Percentiles rank a stretch among this genome's conserved stretches.
phyloP scores from a whole-genome alignment of 1,140 invertebrate species.

The Philopotamus ludificatus region DNA sequence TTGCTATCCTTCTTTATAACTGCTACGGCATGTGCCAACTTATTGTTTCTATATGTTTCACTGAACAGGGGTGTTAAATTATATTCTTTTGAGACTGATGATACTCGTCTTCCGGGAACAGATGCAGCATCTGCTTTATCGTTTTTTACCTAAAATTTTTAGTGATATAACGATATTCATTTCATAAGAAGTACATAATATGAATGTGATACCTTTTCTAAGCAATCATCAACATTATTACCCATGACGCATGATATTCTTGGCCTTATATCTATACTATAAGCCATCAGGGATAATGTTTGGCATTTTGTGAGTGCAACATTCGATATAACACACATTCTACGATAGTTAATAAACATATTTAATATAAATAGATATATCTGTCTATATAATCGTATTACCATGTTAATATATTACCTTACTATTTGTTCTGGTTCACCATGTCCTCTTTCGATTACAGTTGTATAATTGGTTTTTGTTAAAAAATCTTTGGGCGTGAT shows the following conservation, averaged over 20 bases:
- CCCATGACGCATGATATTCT: slow-evolving; percentile 65
- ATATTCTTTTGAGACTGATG: slow-evolving; percentile 46
- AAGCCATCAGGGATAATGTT: slow-evolving; percentile 64
- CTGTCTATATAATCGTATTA: too few relatives aligned
- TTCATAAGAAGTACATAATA: slow-evolving; percentile 34
- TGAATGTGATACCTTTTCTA: slow-evolving; percentile 62
- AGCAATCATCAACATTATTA: slow-evolving; percentile 60
- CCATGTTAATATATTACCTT: slow-evolving; percentile 43
- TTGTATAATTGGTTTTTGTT: slow-evolving; percentile 69
- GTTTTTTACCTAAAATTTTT: slow-evolving; percentile 46
- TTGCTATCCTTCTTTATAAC: slow-evolving; percentile 48
- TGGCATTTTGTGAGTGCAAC: slow-evolving; percentile 67
- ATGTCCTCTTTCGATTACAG: slow-evolving; percentile 74
- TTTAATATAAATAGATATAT: not conserved
- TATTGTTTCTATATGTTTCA: slow-evolving; percentile 49
- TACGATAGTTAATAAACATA: slow-evolving; percentile 42
- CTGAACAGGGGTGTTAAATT: slow-evolving; percentile 51
- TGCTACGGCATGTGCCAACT: slow-evolving; percentile 50
- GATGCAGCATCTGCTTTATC: slow-evolving; percentile 49
- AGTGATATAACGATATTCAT: slow-evolving; percentile 3
- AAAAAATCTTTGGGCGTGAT: slow-evolving; percentile 65
- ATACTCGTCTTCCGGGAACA: slow-evolving; percentile 47
- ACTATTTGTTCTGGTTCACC: slow-evolving; percentile 57
- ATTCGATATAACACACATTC: slow-evolving; percentile 65
- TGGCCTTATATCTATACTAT: slow-evolving; percentile 71